phyloP scores from a whole-genome alignment of 1,140 invertebrate genomes.

The Formica exsecta region DNA sequence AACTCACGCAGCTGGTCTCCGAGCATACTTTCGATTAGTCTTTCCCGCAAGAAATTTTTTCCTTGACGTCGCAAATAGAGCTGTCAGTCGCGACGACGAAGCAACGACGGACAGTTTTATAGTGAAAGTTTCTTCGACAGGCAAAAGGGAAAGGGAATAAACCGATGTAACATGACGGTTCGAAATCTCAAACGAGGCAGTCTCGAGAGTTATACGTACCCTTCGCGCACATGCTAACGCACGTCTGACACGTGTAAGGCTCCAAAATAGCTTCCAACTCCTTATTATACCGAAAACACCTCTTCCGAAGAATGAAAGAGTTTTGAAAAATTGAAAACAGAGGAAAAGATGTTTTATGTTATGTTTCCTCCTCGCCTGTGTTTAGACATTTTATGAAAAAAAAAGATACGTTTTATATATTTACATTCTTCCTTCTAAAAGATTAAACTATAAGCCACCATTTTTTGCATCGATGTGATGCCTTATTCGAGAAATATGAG shows the following conservation, averaged over 20 bases:
- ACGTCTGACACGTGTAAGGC: slow-evolving; percentile 15
- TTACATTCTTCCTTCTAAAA: neutral
- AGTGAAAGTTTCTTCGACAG: slow-evolving; percentile 65
- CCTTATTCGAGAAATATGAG: neutral
- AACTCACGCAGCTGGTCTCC: slow-evolving; percentile 23
- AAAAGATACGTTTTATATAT: neutral
- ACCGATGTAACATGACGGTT: slow-evolving; percentile 30
- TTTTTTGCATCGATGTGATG: neutral
- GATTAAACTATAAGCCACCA: neutral
- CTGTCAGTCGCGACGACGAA: slow-evolving; percentile 41
- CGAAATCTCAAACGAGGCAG: slow-evolving; percentile 37
- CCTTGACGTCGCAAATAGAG: slow-evolving; percentile 57
- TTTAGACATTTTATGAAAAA: neutral
- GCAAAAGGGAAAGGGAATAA: slow-evolving; percentile 20
- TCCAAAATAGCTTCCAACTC: slow-evolving; percentile 11
- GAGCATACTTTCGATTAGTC: slow-evolving; percentile 57
- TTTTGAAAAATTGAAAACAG: neutral
- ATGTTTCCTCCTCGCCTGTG: neutral
- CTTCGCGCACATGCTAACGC: slow-evolving; percentile 30
- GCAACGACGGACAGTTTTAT: slow-evolving; percentile 64
- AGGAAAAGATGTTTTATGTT: neutral
- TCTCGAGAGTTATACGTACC: neutral
- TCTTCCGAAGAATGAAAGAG: neutral
- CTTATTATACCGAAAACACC: slow-evolving; percentile 33
- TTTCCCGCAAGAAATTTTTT: slow-evolving; percentile 46